Base-by-base conservation (phyloP, 2,113 vertebrate genomes). In the Orcinus orca region DNA sequence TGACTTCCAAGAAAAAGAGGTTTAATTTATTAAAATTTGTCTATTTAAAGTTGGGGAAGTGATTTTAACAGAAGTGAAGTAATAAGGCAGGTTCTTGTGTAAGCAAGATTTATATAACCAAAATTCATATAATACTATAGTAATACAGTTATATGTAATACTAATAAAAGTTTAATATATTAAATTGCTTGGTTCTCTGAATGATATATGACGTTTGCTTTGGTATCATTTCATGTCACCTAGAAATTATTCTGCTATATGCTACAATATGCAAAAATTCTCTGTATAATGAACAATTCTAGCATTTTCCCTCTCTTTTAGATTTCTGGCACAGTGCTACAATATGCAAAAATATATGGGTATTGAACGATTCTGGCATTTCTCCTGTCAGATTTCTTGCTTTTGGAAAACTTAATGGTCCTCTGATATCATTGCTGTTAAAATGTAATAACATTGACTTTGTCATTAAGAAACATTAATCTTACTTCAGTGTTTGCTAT, bases 11-110 rank as follows among this genome's bases (percentile, higher is more conserved):
- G 41, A 77, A 62, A 58, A 88, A 7, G 14, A 44, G 23, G 79
- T 47, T 96, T 67, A 71, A 71, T 38, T 71, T 92, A 38, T 63
- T 96, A 44, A 80, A 92, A 94, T 76, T 17, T 76, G 31, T 55
- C 53, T n/a, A 25, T 80, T 55, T 80, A 25, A 80, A 74, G 4
- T 65, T 11, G 13, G 21, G 81, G 11, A 83, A 79, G 2, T 79
- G 17, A 68, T 71, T 77, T 93, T 88, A 68, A 82, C 5, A 63
- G 23, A 89, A 62, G 8, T 33, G 17, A 93, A 62, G 20, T 55
- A n/a, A 33, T 33, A 23, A 41, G 3, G 4, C 15, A 71, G 18
- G 58, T 2, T 11, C 31, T 87, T 88, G 2, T 77, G 10, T 71
- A 44, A 81, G 2, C 29, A 90, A 93, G 6, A 65, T 13, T 87